Evolutionary conservation across 2,888 invertebrate species (phyloP), one percentile per base, ranked within the genome.

Genomic region (Pollenia angustigena): DNA sequence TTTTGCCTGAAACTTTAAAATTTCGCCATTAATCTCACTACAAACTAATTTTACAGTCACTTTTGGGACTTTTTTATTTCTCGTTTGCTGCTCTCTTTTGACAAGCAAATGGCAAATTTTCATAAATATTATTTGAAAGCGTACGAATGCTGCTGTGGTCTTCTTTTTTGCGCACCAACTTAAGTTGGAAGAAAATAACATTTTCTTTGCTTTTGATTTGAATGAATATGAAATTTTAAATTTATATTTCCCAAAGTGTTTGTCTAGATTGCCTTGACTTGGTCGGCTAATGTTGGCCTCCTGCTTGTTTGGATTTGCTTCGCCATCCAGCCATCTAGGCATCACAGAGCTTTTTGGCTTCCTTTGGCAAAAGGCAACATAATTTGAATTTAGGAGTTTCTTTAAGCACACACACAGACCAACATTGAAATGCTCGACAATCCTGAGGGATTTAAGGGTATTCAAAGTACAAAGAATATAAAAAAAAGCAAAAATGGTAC

Each of bases 191-290:
- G 52, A 60, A 80, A 71, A 71, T 44, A 11, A 1, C 14, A 82
- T 14, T 69, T 81, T 32, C 60, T 66, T 75, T 82, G 23, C 48
- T 23, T 72, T 32, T n/a, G 16, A 40, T 14, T 44, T 42, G 69
- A 11, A 46, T 42, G 23, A 75, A 83, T 81, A 64, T 81, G 76
- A 68, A 83, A 83, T 84, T 81, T 84, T 81, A 69, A 84, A 87
- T 87, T 84, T 87, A 81, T 78, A 78, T 87, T 74, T 87, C 84
- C 87, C 87, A 72, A 76, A 87, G 87, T 84, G 84, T 78, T 81
- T 84, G 66, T 58, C 58, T 78, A 46, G 64, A 79, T 79, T 84
- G 83, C 50, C 44, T 46, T 79, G 58, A 79, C 72, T 84, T 72
- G 40, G 76, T 14, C 16, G 72, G 64, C 84, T 60, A 50, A 64